Evolutionary conservation across 2,113 vertebrate genomes (phyloP), one percentile per base, ranked within the genome.

Genomic region (Melanerpes aurifrons): DNA sequence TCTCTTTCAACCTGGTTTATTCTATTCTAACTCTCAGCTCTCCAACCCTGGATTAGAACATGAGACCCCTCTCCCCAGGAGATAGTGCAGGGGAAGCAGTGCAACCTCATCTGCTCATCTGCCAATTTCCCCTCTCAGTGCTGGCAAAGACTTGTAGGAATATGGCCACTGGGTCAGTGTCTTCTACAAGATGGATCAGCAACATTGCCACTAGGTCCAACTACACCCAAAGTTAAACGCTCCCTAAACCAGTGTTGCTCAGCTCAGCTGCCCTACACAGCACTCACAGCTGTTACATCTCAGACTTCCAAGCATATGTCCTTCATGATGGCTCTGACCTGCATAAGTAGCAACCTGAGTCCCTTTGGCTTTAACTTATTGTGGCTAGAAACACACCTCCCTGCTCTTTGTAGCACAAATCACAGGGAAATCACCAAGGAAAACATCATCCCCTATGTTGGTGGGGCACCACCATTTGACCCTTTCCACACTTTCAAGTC

Each of bases 61-160:
- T 2, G 3, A 89, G 31, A 71, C 18, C 19, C 5, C 18, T 76
- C 29, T 54, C 4, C 45, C 21, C 8, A 56, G 25, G 6, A 68
- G 40, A 78, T 31, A 68, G 56, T 0, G 0, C 0, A 0, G 56
- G 11, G 11, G 10, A 87, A 70, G 22, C 9, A 26, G 15, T 26
- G 20, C 37, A 67, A 54, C 16, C 26, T 32, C 45, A 37, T 31
- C 64, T 32, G 19, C 47, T 66, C 53, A 45, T 18, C 57, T 32
- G 12, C 15, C 12, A 2, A 0, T 11, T 56, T 24, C 37, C 75
- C 40, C 62, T 86, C 29, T 47, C 6, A 0, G 3, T 19, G 48
- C 8, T 40, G 45, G 31, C 40, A 66, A 78, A 68, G 25, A 19
- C 67, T 11, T 9, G 21, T 29, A 73, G 25, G 25, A 74, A 37